A percentile compares a stretch with the other conserved stretches of the same genome.
Evolutionary conservation across 1,140 invertebrate genomes (phyloP).

Genomic region (Zaprionus nigranus): DNA sequence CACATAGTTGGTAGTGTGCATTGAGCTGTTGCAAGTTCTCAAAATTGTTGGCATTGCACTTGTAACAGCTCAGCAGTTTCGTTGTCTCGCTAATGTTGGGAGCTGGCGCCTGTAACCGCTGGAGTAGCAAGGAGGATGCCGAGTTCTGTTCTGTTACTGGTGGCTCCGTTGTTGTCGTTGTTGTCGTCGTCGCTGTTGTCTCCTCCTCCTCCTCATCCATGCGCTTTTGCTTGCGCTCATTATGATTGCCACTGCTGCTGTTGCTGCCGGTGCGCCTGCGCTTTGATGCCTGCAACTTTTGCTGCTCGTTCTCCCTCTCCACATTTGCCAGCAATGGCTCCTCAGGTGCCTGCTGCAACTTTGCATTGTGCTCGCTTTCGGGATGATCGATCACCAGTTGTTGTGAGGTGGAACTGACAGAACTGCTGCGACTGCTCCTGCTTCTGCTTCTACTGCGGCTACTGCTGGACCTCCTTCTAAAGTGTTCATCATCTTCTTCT

Average conservation of each 20-base stretch:
- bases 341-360: constrained; percentile 18
- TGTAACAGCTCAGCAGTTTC: constrained; percentile 47
- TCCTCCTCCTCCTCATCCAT: neutral
- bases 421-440: constrained; percentile 48
- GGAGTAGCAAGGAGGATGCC: constrained; percentile 62
- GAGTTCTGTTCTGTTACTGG: constrained; percentile 4
- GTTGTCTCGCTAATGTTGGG: constrained; percentile 11
- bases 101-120: constrained; percentile 63
- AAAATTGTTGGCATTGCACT: constrained; percentile 84
- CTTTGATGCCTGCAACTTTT: constrained; percentile 48
- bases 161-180: neutral
- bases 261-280: constrained; percentile 46
- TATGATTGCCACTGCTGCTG: constrained; percentile 3
- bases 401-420: constrained; percentile 67
- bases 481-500: neutral
- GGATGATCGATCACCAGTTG: constrained; percentile 74
- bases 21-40: constrained; percentile 70
- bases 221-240: neutral
- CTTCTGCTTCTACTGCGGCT: constrained; percentile 9
- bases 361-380: constrained; percentile 58
- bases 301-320: constrained; percentile 30
- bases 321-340: constrained; percentile 21
- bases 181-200: neutral
- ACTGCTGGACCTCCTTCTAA: constrained; percentile 11
- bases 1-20: constrained; percentile 45